Conservation (phyloP, 1,140 invertebrate species). For the Helicoverpa zea region DNA sequence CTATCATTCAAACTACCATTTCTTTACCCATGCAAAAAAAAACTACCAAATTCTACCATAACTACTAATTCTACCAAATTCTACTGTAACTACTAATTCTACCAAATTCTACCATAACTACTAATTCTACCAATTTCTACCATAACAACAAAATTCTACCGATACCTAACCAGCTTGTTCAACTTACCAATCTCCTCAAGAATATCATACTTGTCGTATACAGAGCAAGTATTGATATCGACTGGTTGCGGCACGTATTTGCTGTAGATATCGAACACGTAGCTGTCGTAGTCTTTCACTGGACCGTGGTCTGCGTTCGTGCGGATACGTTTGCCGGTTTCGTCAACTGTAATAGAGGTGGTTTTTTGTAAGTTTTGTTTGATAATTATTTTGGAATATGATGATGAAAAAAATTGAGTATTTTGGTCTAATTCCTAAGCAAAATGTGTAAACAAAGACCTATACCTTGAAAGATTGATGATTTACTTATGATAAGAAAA, state of each 20-base stretch:
- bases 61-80: background rate
- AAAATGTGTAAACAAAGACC: no score
- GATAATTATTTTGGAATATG: no score
- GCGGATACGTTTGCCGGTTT: constrained; percentile 96
- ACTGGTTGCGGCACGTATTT: constrained; percentile 98
- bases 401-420: no score
- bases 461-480: no score
- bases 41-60: background rate
- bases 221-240: constrained; percentile 97
- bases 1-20: no score
- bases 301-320: constrained; percentile 95
- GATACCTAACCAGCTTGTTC: background rate
- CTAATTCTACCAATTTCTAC: background rate
- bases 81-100: background rate
- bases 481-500: no score
- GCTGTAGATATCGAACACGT: constrained; percentile 98
- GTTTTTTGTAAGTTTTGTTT: no score
- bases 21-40: no score
- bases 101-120: background rate
- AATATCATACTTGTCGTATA: constrained; percentile 99
- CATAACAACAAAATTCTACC: background rate
- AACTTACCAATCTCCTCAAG: constrained; percentile 97
- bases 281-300: constrained; percentile 98
- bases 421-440: background rate
- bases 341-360: constrained; percentile 89